Percentiles rank a stretch among this genome's conserved stretches.
These are phyloP conservation scores for Acestrorhynchus altus DNA, from an alignment of 2,797 vertebrate species.

Conservation along the genomic window DNA sequence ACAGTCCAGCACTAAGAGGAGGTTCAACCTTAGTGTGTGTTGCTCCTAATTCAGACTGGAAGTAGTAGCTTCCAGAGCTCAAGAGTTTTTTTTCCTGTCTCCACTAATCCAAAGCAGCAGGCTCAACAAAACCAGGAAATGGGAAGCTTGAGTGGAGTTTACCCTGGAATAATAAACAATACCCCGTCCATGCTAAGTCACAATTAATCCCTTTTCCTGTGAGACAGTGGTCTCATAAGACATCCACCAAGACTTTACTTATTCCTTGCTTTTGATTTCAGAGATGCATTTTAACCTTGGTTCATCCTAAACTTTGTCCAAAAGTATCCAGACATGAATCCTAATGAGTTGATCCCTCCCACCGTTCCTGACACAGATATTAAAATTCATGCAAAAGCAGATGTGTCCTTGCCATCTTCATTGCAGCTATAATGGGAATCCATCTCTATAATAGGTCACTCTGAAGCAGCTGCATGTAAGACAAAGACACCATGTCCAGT, in stretches of 20 bases:
- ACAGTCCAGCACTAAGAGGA: not conserved
- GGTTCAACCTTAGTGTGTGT: not conserved
- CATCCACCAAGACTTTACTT: slow-evolving; percentile 21
- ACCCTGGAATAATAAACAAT: slow-evolving; percentile 73
- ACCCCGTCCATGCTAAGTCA: slow-evolving; percentile 68
- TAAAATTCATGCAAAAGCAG: not conserved
- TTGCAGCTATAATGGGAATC: not conserved
- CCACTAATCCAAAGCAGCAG: slow-evolving; percentile 46
- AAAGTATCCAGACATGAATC: no score
- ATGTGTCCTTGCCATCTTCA: not conserved
- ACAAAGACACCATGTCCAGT: not conserved
- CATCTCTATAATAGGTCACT: not conserved
- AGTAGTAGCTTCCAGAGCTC: slow-evolving; percentile 8
- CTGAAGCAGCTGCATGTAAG: not conserved
- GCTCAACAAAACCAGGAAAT: slow-evolving; percentile 80
- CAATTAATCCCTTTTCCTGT: slow-evolving; percentile 69
- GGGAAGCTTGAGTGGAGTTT: slow-evolving; percentile 62
- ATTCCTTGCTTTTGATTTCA: not conserved
- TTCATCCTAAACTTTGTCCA: not conserved
- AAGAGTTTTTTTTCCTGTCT: slow-evolving; percentile 22
- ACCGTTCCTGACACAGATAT: not conserved
- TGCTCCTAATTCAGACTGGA: slow-evolving; percentile 11
- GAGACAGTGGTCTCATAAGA: slow-evolving; percentile 43
- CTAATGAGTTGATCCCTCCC: no score
- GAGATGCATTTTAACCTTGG: not conserved